These are phyloP conservation scores for Cotesia congregata DNA, from an alignment of 2,888 invertebrate genomes.

Conservation along the genomic window DNA sequence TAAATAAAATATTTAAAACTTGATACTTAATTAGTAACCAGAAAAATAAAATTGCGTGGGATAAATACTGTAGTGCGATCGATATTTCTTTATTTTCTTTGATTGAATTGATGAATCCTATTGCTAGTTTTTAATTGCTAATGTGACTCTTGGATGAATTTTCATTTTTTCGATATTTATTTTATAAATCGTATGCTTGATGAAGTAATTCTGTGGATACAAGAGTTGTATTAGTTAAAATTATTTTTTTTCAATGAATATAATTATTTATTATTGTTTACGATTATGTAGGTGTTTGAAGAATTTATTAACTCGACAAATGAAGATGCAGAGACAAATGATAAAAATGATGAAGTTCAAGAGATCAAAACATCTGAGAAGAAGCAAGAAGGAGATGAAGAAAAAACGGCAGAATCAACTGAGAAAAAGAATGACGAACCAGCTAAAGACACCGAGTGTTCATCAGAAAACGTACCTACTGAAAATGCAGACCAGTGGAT, in stretches of 20 bases:
- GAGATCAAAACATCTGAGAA: slow-evolving; percentile 31
- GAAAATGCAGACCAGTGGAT: slow-evolving; percentile 55
- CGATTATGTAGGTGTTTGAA: slow-evolving; percentile 61
- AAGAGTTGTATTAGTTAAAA: slow-evolving; percentile 11
- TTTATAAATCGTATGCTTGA: not conserved
- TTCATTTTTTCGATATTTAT: not conserved
- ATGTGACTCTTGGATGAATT: not conserved
- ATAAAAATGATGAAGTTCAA: slow-evolving; percentile 44
- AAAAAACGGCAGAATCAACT: not conserved
- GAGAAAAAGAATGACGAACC: slow-evolving; percentile 44
- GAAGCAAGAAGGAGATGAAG: slow-evolving; percentile 34
- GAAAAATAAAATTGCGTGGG: not conserved
- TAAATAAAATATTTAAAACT: not conserved
- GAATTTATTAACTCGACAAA: slow-evolving; percentile 62
- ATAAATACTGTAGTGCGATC: not conserved
- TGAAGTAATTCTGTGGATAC: not conserved
- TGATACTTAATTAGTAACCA: not conserved
- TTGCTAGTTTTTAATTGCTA: not conserved
- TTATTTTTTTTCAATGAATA: not conserved
- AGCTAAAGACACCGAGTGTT: slow-evolving; percentile 23
- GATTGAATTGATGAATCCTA: not conserved
- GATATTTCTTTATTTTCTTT: not conserved
- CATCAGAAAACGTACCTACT: not conserved
- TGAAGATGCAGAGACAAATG: slow-evolving; percentile 45
- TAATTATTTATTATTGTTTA: slow-evolving; percentile 14